Conservation (phyloP, 2,797 vertebrate genomes). For the Falco cherrug region DNA sequence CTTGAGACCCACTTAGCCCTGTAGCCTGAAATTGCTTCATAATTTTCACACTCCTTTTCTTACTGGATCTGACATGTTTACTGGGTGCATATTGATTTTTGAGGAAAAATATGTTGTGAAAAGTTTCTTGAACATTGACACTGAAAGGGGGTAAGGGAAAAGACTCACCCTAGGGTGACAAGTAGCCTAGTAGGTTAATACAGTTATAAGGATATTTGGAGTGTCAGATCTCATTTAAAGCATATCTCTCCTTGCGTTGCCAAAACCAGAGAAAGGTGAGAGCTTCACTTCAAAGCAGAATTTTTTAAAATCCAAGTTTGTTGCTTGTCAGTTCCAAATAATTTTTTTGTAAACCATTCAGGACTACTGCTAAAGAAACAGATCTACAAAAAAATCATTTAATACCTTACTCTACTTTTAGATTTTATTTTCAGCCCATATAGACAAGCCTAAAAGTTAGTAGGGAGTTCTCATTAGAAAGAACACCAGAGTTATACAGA, state of each 20-base stretch:
- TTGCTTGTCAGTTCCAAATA: background rate
- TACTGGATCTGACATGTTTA: background rate
- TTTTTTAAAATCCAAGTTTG: background rate
- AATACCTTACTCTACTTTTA: background rate
- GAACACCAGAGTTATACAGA: background rate
- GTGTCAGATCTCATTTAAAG: background rate
- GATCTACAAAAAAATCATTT: background rate
- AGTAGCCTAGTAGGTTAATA: background rate
- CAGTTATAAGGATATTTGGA: background rate
- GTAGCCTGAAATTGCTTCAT: background rate
- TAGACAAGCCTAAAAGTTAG: background rate
- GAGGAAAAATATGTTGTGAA: background rate
- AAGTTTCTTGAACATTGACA: background rate
- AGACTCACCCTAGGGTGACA: background rate
- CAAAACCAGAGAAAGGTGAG: background rate
- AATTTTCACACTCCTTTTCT: background rate
- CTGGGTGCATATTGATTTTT: background rate
- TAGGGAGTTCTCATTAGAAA: background rate
- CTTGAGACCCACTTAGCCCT: background rate
- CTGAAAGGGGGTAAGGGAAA: background rate
- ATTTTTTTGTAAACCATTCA: background rate
- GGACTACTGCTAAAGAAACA: background rate
- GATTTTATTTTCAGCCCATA: background rate
- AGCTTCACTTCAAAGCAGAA: background rate
- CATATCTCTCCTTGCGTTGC: background rate